phyloP scores from a whole-genome alignment of 2,113 vertebrate species.

The Meriones unguiculatus region DNA sequence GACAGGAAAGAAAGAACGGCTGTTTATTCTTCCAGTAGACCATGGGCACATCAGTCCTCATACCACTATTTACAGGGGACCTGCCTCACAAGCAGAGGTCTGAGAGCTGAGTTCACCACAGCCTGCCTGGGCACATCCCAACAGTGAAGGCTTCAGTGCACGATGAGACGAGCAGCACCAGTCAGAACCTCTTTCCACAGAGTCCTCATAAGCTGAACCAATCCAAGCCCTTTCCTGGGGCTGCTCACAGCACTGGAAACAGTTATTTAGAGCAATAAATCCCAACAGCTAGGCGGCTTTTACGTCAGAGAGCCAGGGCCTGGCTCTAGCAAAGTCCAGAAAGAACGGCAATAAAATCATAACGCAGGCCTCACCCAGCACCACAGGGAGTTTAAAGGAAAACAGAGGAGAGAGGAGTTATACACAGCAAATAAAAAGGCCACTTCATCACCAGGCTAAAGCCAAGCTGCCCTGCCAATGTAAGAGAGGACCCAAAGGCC shows the following conservation, averaged over 20 bases:
- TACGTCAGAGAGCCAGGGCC: conserved; percentile 78
- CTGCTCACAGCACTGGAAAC: conserved; percentile 75
- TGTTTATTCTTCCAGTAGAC: background rate
- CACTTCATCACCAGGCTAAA: background rate
- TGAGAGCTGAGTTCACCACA: no score
- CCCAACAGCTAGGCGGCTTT: conserved; percentile 74
- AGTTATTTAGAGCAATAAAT: conserved; percentile 80
- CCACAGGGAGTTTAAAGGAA: conserved; percentile 51
- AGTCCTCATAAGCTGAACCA: background rate
- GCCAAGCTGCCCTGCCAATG: background rate
- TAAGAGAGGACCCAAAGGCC: background rate
- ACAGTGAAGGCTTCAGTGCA: fast-evolving
- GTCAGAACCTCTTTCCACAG: conserved; percentile 8
- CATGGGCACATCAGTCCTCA: fast-evolving
- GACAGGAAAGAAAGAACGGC: background rate
- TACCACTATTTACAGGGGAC: fast-evolving
- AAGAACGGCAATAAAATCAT: conserved; percentile 69
- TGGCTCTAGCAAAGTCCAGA: conserved; percentile 71
- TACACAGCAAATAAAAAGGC: background rate
- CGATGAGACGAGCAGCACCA: background rate
- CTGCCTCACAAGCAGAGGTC: background rate
- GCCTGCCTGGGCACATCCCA: background rate
- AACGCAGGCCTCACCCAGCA: conserved; percentile 11
- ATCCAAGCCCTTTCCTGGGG: conserved; percentile 50
- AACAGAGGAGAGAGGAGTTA: background rate